Percentiles rank a stretch among this genome's conserved stretches.
Evolutionary conservation across 2,113 vertebrate genomes (phyloP).

Genomic region (Salvelinus alpinus): DNA sequence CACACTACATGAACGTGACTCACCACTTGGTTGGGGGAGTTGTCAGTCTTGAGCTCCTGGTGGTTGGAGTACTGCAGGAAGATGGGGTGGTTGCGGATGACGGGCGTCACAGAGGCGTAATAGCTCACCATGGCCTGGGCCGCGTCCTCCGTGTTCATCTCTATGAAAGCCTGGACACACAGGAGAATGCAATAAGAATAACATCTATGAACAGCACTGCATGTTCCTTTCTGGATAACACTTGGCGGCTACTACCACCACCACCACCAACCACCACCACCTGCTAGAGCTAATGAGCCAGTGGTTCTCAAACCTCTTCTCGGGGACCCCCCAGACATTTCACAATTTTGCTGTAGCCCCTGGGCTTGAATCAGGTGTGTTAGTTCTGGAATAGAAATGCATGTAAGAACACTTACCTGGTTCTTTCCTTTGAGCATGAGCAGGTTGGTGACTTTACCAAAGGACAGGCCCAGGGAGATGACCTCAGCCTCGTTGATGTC

Average conservation of each 20-base stretch:
- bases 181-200: not conserved
- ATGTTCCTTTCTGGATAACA: not conserved
- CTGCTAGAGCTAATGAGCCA: no score
- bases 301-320: no score
- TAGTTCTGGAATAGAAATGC: no score
- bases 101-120: slow-evolving; percentile 88
- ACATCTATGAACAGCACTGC: not conserved
- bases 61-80: slow-evolving; percentile 98
- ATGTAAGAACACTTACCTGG: slow-evolving; percentile 75
- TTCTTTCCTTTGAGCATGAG: slow-evolving; percentile 97
- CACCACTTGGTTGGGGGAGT: slow-evolving; percentile 92
- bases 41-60: slow-evolving; percentile 97
- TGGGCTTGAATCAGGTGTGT: no score
- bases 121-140: slow-evolving; percentile 97
- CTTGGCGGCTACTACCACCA: not conserved
- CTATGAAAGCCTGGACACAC: slow-evolving; percentile 85
- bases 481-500: slow-evolving; percentile 93
- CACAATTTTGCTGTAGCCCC: no score
- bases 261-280: no score
- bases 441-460: slow-evolving; percentile 95
- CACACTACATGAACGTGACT: slow-evolving; percentile 9
- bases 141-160: slow-evolving; percentile 92
- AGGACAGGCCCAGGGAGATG: slow-evolving; percentile 91
- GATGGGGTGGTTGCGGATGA: slow-evolving; percentile 89
- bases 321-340: no score